Base-by-base conservation (phyloP, 2,888 invertebrate genomes). In the Zootermopsis nevadensis region DNA sequence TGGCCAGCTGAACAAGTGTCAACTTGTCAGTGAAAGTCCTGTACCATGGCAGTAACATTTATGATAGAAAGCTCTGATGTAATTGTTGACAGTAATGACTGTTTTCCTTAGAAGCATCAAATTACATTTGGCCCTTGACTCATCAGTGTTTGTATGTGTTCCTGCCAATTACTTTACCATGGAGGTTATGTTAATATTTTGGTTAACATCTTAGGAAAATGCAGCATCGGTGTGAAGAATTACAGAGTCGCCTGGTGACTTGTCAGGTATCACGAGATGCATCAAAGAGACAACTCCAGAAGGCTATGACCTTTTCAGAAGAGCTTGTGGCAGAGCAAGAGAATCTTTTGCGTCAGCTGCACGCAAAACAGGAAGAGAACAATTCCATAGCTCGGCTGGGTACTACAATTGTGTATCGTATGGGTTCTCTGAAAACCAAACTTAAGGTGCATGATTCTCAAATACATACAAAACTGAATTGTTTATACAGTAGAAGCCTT, bases 241-340 rank as follows among this genome's bases (percentile, higher is more conserved):
- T 91, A 53, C 91, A 91, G 84, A 90, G 89, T 84, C 87, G 88
- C 7, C 85, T 91, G 77, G 89, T 89, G 80, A 90, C 91, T 42
- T 89, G 91, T 22, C 91, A 91, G 87, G 87, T 91, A 67, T 91
- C 91, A 1, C 89, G 91, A 69, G 91, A 91, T 84, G 91, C 91
- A 12, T 90, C 91, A 76, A 90, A 91, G 82, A 90, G 91, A 83
- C 92, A 92, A 86, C 87, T 92, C 55, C 90, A 89, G 84, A 91
- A 91, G 87, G 91, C 91, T 0, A 91, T 91, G 87, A 88, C 88
- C 67, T 91, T 91, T 87, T 91, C 92, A 69, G 90, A 91, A 86
- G 91, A 92, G 85, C 88, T 92, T 83, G 90, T 92, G 2, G 86
- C 87, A 15, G 91, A 92, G 85, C 92, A 92, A 82, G 92, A 92